Evolutionary conservation across 2,113 vertebrate species (phyloP).

Genomic region (Paramormyrops kingsleyae): DNA sequence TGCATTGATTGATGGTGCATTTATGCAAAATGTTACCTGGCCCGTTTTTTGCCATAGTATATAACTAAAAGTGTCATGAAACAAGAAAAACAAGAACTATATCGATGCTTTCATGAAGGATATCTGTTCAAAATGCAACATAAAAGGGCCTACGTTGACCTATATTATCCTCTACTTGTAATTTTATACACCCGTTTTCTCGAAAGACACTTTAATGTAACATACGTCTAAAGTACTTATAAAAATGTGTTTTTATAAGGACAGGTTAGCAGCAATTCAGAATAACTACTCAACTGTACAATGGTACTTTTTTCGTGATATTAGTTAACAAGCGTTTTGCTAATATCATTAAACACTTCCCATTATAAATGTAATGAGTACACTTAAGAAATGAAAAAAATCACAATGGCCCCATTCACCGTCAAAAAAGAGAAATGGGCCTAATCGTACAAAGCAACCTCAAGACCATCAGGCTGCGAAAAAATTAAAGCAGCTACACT

Average conservation of each 20-base stretch:
- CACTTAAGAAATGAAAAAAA: not conserved
- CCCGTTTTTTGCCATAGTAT: not conserved
- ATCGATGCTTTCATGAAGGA: not conserved
- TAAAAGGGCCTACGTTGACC: not conserved
- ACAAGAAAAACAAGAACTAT: not conserved
- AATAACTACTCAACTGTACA: not conserved
- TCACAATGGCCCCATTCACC: not conserved
- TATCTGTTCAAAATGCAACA: not conserved
- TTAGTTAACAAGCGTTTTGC: not conserved
- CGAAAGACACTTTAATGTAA: not conserved
- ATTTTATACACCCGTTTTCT: not conserved
- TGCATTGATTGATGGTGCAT: no score
- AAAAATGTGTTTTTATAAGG: not conserved
- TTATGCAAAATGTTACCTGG: not conserved
- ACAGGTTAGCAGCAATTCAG: not conserved
- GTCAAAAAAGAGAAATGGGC: not conserved
- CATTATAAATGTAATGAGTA: not conserved
- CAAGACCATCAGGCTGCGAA: not conserved
- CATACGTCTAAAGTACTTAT: not conserved
- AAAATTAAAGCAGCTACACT: not conserved
- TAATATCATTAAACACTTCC: not conserved
- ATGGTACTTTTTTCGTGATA: not conserved
- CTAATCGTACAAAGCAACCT: not conserved
- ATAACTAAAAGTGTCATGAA: not conserved
- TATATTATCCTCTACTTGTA: not conserved